Conservation (phyloP, 2,888 invertebrate genomes). For the Orchestes rusci region DNA sequence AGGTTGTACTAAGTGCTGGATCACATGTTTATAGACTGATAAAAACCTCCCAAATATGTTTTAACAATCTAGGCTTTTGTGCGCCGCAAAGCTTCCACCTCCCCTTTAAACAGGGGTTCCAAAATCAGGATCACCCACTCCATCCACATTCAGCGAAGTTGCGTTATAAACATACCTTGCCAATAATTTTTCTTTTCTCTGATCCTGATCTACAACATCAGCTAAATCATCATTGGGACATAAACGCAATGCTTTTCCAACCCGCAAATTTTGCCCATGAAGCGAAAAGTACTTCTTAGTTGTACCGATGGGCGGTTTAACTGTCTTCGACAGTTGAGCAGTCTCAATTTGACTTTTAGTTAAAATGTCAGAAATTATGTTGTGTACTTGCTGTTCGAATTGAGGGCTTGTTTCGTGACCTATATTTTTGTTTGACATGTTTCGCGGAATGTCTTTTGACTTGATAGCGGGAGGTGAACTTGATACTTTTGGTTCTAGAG, state of each 20-base stretch:
- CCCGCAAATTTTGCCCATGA: slow-evolving; percentile 39
- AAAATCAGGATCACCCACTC: slow-evolving; percentile 61
- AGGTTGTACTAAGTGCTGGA: too few relatives aligned
- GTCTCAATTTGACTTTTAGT: slow-evolving; percentile 35
- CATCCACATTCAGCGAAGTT: slow-evolving; percentile 44
- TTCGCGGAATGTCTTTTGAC: slow-evolving; percentile 4
- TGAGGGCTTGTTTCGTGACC: slow-evolving; percentile 39
- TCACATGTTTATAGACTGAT: too few relatives aligned
- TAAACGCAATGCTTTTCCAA: slow-evolving; percentile 42
- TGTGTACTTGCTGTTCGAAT: slow-evolving; percentile 44
- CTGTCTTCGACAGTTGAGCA: slow-evolving; percentile 25
- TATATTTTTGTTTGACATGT: slow-evolving; percentile 13
- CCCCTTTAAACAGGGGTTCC: slow-evolving; percentile 55
- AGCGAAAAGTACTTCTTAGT: slow-evolving; percentile 40
- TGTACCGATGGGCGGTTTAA: slow-evolving; percentile 25
- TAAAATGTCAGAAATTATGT: slow-evolving; percentile 42
- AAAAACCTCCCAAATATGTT: too few relatives aligned
- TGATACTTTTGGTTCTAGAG: background rate
- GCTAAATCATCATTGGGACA: slow-evolving; percentile 41
- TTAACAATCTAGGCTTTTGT: too few relatives aligned
- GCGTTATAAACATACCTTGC: slow-evolving; percentile 45
- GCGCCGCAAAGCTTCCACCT: too few relatives aligned
- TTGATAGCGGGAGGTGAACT: background rate
- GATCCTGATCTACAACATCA: slow-evolving; percentile 36
- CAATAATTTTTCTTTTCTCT: slow-evolving; percentile 42